Conservation (phyloP, 2,113 vertebrate genomes). For the Varanus salvator region DNA sequence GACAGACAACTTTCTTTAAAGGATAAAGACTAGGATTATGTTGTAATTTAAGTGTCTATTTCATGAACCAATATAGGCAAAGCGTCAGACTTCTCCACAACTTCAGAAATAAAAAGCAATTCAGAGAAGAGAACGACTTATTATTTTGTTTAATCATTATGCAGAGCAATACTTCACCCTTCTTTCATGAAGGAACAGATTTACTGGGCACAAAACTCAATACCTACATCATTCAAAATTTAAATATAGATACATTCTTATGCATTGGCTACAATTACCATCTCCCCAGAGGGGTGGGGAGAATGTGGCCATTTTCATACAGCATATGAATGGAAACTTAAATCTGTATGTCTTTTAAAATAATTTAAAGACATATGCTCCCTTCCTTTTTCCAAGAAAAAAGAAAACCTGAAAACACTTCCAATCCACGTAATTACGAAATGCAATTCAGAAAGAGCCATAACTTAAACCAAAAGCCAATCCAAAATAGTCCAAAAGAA, state of each 20-base stretch:
- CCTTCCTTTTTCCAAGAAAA: neutral
- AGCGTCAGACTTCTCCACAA: neutral
- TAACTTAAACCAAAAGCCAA: neutral
- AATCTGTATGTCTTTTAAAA: neutral
- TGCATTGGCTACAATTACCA: neutral
- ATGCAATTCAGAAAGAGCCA: neutral
- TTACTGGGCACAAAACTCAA: conserved; percentile 11
- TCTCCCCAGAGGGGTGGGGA: neutral
- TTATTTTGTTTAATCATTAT: conserved; percentile 15
- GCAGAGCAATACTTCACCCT: neutral
- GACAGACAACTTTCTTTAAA: conserved; percentile 19
- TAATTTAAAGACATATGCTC: neutral
- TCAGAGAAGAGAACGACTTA: neutral
- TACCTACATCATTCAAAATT: neutral
- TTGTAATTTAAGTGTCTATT: conserved; percentile 22
- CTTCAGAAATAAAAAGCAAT: conserved; percentile 7
- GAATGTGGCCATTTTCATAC: neutral
- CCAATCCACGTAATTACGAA: neutral
- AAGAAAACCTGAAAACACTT: neutral
- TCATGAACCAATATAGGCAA: neutral
- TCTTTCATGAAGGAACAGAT: neutral
- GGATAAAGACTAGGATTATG: conserved; percentile 20
- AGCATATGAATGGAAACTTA: neutral
- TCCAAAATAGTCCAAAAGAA: neutral
- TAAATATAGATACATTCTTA: conserved; percentile 16